Base-by-base conservation (phyloP, 2,797 vertebrate genomes). In the Karalla daura region DNA sequence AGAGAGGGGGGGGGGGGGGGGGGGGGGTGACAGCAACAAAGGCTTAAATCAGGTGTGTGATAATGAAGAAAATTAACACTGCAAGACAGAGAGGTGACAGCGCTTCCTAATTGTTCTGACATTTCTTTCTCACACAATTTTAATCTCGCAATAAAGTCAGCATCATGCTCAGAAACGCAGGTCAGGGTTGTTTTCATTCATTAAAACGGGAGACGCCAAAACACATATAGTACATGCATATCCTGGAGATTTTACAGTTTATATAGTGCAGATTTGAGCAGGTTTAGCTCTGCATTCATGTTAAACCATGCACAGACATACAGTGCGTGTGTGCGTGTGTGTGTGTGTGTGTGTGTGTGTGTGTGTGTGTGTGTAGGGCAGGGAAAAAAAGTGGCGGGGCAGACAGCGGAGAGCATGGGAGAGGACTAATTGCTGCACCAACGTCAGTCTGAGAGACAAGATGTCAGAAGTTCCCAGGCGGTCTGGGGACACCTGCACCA, bases 381-480 rank as follows among this genome's bases (percentile, higher is more conserved):
- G 63, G 63, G 61, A 77, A 45, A 53, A 63, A 80, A 69, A 76
- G 63, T 60, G 76, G 35, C 21, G 43, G 85, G 82, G 78, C 68
- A 60, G 46, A 86, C 69, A 73, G 58, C 84, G 87, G 74, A 87
- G 76, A 89, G 83, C 78, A 66, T 28, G 53, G 81, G 54, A 82
- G 74, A 79, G 70, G 78, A 78, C 87, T 91, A 92, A 92, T 91
- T 92, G 89, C 87, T 85, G 80, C 68, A 69, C 69, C 63, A 47
- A 83, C 74, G 85, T 87, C 90, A 91, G 80, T 91, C 86, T 88
- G 64, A 53, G 70, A 84, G 69, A 82, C 81, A 82, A 75, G 70
- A 77, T 89, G 88, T 89, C 88, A 91, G 78, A 87, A 89, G 91
- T 90, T 88, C 71, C 62, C 40, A 18, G 70, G 80, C 79, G 72